These are phyloP conservation scores for Girardinichthys multiradiatus DNA, from an alignment of 2,113 vertebrate genomes.

Conservation along the genomic window DNA sequence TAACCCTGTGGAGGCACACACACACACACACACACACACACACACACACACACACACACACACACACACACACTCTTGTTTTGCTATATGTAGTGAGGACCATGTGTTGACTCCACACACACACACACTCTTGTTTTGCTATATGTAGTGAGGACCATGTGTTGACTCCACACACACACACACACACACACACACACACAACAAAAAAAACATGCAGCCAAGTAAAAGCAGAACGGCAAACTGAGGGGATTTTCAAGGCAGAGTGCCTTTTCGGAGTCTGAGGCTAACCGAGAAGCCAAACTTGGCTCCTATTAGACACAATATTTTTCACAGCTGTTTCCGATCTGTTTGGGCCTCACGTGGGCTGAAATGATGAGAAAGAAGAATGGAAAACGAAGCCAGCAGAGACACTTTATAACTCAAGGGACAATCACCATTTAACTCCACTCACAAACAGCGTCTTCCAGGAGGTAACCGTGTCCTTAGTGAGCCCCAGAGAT, in stretches of 20 bases:
- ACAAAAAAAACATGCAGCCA: conserved; percentile 38
- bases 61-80: too few relatives aligned
- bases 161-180: too few relatives aligned
- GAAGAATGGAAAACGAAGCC: conserved; percentile 19
- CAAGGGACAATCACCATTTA: conserved; percentile 26
- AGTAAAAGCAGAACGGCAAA: conserved; percentile 50
- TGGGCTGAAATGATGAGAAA: conserved; percentile 27
- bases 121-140: too few relatives aligned
- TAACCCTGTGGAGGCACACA: conserved; percentile 41
- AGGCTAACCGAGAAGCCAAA: conserved; percentile 44
- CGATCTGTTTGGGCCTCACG: conserved; percentile 65
- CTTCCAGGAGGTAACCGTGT: conserved; percentile 36
- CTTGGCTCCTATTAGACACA: conserved; percentile 53
- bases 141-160: too few relatives aligned
- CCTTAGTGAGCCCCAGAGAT: conserved; percentile 39
- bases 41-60: too few relatives aligned
- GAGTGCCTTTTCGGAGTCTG: conserved; percentile 25
- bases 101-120: too few relatives aligned
- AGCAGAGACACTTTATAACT: conserved; percentile 13
- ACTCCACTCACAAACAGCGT: background rate
- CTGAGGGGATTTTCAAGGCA: conserved; percentile 40
- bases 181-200: conserved; percentile 13
- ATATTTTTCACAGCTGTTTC: conserved; percentile 78
- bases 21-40: conserved; percentile 8
- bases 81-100: too few relatives aligned